Evolutionary conservation across 2,113 vertebrate genomes (phyloP).

Genomic region (Pteronura brasiliensis): DNA sequence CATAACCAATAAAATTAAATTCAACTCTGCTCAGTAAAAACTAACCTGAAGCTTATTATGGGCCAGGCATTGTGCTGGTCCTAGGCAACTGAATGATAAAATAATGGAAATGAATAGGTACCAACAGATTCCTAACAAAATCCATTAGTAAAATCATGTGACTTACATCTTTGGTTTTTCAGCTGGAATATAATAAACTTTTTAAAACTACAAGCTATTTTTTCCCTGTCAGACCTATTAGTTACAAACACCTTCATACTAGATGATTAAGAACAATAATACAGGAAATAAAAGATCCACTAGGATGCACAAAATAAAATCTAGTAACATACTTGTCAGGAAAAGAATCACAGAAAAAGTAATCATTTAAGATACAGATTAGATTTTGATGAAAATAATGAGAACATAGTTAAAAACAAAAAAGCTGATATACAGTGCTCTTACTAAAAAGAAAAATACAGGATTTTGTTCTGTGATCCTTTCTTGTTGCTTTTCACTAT

Average conservation of each 20-base stretch:
- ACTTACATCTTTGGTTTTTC: not conserved
- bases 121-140: slow-evolving; percentile 37
- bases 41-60: not conserved
- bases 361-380: slow-evolving; percentile 63
- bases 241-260: slow-evolving; percentile 79
- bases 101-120: not conserved
- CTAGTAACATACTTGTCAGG: slow-evolving; percentile 80
- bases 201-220: slow-evolving; percentile 19
- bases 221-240: slow-evolving; percentile 33
- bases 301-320: slow-evolving; percentile 78
- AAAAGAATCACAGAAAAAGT: slow-evolving; percentile 86
- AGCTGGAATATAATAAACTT: not conserved
- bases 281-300: slow-evolving; percentile 78
- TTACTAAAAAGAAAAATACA: slow-evolving; percentile 77
- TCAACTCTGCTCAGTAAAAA: not conserved
- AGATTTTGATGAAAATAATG: slow-evolving; percentile 67
- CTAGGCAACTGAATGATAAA: not conserved
- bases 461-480: slow-evolving; percentile 87
- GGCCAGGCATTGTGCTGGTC: not conserved
- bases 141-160: not conserved
- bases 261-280: slow-evolving; percentile 71
- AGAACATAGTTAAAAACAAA: slow-evolving; percentile 50
- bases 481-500: slow-evolving; percentile 83
- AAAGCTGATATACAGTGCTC: slow-evolving; percentile 64
- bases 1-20: not conserved